Conservation (phyloP, 1,140 invertebrate species). For the Bombus ignitus region DNA sequence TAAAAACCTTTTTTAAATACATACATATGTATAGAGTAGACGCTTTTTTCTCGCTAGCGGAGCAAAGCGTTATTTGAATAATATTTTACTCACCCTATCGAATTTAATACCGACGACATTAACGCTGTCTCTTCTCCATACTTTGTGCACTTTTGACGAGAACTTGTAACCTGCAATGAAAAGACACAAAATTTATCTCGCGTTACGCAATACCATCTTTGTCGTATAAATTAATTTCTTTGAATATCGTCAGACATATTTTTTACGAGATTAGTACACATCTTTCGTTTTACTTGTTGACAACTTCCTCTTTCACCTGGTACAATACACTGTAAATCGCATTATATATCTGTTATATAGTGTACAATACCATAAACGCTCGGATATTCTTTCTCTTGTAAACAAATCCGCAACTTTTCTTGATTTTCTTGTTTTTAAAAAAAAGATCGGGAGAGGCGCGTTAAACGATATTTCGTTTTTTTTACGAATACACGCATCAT, state of each 20-base stretch:
- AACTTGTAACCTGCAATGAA: slow-evolving; percentile 1
- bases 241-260: not conserved
- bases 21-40: not conserved
- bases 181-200: not conserved
- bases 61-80: not conserved
- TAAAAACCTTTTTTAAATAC: not conserved
- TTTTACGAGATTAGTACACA: not conserved
- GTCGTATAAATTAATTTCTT: too few relatives aligned
- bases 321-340: too few relatives aligned
- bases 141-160: not conserved
- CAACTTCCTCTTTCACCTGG: not conserved
- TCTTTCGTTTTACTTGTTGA: too few relatives aligned
- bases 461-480: too few relatives aligned
- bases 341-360: too few relatives aligned
- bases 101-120: slow-evolving; percentile 11
- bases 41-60: not conserved
- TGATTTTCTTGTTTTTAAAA: too few relatives aligned
- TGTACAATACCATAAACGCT: too few relatives aligned
- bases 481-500: too few relatives aligned
- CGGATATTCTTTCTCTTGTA: too few relatives aligned
- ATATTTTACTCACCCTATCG: slow-evolving; percentile 24
- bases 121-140: not conserved
- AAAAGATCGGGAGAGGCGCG: too few relatives aligned
- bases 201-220: not conserved
- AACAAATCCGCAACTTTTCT: too few relatives aligned